Evolutionary conservation across 2,113 vertebrate species (phyloP).

Genomic region (Colaptes auratus): DNA sequence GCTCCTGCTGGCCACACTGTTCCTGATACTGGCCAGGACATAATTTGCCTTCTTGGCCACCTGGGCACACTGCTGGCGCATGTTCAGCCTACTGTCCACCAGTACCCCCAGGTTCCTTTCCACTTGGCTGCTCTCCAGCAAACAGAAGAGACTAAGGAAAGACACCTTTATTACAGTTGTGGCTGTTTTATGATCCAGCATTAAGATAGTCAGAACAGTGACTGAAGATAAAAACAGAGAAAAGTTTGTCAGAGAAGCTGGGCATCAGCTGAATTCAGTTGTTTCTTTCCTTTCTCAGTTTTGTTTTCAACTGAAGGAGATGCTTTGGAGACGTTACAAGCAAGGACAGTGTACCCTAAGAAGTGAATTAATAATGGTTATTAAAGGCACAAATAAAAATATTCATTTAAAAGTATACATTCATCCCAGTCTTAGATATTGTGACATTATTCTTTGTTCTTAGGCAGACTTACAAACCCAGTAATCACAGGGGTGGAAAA

Average conservation of each 20-base stretch:
- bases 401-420: neutral
- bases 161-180: neutral
- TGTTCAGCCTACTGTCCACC: no score
- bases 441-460: neutral
- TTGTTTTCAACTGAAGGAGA: neutral
- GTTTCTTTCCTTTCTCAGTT: neutral
- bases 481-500: neutral
- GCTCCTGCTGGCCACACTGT: no score
- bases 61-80: no score
- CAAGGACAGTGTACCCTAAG: neutral
- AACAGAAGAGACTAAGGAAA: neutral
- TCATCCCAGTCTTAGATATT: neutral
- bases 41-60: no score
- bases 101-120: no score
- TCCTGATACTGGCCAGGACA: no score
- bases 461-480: neutral
- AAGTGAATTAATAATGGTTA: neutral
- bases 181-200: neutral
- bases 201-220: neutral
- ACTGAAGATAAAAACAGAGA: neutral
- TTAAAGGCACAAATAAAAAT: neutral
- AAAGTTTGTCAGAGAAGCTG: neutral
- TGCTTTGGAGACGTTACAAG: neutral
- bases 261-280: neutral
- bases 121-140: no score